Base-by-base conservation (phyloP, 2,113 vertebrate species). In the Miniopterus natalensis region DNA sequence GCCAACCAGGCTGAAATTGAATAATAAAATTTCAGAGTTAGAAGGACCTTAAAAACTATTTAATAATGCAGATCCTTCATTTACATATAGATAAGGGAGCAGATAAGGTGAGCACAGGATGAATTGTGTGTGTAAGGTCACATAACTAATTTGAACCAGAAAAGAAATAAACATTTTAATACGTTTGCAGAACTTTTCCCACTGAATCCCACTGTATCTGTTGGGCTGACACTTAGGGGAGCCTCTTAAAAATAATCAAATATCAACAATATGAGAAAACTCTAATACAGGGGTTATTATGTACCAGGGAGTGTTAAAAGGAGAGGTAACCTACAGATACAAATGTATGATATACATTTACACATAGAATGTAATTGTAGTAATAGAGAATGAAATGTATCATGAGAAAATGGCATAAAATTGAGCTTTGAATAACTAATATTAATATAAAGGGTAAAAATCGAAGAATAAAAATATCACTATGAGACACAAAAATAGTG, bases 1-100 rank as follows among this genome's bases (percentile, higher is more conserved):
- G 59, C 17, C 1, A 77, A 23, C 4, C 25, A 91, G 9, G 29
- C 13, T 88, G 23, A 88, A 90, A 78, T 6, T 73, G 53, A 84
- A 91, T 91, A 90, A 88, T 77, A 94, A 79, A 88, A 85, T 11
- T 53, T 95, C 53, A 94, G 36, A 84, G 40, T 45, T 87, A 12
- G 23, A 47, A 95, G 6, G 20, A 79, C 4, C 63, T 95, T 91
- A 90, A 96, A 70, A 55, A 66, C 94, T 89, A 92, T 84, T 92
- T 90, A 92, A 94, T 79, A 92, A 93, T 92, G 65, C 29, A 90
- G 29, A 49, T 75, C 10, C 13, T 94, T 8, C 6, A 96, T 96
- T 96, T 94, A 47, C 85, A 95, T 96, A 93, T 47, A 92, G 73
- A 89, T 88, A 91, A 95, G 29, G 47, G 29, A 78, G 78, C n/a